Evolutionary conservation across 2,797 vertebrate species (phyloP).

Genomic region (Tamandua tetradactyla): DNA sequence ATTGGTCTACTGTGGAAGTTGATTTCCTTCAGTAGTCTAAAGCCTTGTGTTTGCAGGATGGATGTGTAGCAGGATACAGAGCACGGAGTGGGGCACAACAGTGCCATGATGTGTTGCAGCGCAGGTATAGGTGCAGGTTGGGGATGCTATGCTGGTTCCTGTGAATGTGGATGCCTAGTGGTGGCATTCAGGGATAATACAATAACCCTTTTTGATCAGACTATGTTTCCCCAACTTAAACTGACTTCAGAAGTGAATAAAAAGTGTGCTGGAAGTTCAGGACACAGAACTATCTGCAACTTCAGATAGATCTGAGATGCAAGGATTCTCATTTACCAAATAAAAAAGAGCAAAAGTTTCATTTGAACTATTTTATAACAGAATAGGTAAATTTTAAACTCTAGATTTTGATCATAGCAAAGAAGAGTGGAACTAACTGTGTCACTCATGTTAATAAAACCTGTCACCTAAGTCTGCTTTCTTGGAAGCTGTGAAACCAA

Average conservation of each 20-base stretch:
- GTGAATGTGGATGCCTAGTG: no score
- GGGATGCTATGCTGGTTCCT: no score
- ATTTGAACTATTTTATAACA: not conserved
- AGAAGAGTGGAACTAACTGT: not conserved
- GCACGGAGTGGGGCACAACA: no score
- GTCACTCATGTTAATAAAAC: not conserved
- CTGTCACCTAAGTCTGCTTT: not conserved
- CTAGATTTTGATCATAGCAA: not conserved
- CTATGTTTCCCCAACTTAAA: not conserved
- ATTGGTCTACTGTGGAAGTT: no score
- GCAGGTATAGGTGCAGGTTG: no score
- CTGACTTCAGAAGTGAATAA: not conserved
- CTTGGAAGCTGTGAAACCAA: not conserved
- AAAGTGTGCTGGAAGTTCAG: not conserved
- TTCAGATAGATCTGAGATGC: slow-evolving; percentile 12
- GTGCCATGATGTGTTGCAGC: no score
- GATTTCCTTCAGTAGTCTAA: no score
- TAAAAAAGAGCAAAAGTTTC: not conserved
- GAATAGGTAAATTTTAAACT: not conserved
- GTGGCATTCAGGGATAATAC: no score
- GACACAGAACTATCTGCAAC: not conserved
- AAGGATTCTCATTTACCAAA: not conserved
- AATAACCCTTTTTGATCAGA: not conserved
- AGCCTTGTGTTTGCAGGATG: no score
- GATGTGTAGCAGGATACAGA: no score